Conservation (phyloP, 2,113 vertebrate genomes). For the Caranx ignobilis region DNA sequence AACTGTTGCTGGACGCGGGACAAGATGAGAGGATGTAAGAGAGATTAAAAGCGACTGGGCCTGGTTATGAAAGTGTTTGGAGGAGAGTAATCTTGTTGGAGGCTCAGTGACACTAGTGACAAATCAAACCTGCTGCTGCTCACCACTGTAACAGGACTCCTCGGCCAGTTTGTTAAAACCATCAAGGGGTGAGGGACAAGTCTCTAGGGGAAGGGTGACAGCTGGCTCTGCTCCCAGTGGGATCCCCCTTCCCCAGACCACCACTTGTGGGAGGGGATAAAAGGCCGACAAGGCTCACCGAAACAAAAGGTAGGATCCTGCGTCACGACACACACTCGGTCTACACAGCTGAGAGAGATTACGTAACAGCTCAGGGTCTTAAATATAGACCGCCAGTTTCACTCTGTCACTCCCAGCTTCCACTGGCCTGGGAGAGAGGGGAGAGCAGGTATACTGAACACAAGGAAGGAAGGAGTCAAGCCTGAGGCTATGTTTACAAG, state of each 20-base stretch:
- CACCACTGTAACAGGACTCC: conserved; percentile 34
- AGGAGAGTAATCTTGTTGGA: conserved; percentile 25
- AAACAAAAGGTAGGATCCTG: conserved; percentile 42
- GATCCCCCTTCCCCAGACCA: neutral
- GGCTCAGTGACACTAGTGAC: neutral
- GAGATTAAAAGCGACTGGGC: conserved; percentile 20
- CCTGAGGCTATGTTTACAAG: neutral
- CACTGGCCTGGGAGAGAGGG: conserved; percentile 37
- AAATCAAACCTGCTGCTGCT: conserved; percentile 2
- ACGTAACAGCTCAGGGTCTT: conserved; percentile 58
- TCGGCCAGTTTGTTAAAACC: neutral
- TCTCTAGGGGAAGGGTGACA: neutral
- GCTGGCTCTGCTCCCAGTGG: conserved; percentile 16
- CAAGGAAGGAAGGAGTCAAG: neutral
- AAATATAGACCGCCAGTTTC: conserved; percentile 49
- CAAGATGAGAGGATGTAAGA: neutral
- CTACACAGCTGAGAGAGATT: conserved; percentile 55
- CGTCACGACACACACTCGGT: conserved; percentile 14
- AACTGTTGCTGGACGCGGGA: neutral
- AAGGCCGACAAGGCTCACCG: neutral
- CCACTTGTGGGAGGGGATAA: conserved; percentile 8
- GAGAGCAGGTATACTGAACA: neutral
- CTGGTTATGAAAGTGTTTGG: conserved; percentile 9
- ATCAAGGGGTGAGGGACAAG: conserved; percentile 33
- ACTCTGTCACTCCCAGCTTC: conserved; percentile 23